phyloP scores from a whole-genome alignment of 2,797 vertebrate genomes.

The Centroberyx gerrardi region DNA sequence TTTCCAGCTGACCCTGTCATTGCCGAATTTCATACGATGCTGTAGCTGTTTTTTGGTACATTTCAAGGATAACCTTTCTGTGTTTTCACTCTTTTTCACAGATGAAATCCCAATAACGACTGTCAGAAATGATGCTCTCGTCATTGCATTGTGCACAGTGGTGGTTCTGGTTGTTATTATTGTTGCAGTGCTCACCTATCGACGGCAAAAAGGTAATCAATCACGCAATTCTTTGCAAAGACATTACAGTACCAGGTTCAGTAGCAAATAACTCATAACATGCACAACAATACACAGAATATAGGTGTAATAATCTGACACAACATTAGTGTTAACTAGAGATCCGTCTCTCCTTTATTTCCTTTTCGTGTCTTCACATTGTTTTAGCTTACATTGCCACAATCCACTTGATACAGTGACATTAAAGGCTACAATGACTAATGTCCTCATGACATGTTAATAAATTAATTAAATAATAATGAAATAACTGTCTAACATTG shows the following conservation, averaged over 20 bases:
- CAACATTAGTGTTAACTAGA: too few species aligned
- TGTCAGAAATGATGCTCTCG: not conserved
- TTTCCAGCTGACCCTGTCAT: too few species aligned
- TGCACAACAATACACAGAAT: not conserved
- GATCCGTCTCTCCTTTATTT: too few species aligned
- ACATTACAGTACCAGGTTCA: not conserved
- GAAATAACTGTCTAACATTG: too few species aligned
- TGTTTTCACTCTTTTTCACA: slow-evolving; percentile 51
- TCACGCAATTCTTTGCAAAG: not conserved
- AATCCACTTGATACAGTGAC: too few species aligned
- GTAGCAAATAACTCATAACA: not conserved
- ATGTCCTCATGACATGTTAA: too few species aligned
- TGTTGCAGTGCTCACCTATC: slow-evolving; percentile 22
- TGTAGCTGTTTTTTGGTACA: not conserved
- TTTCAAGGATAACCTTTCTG: not conserved
- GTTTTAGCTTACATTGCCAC: too few species aligned
- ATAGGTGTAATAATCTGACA: too few species aligned
- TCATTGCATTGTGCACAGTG: slow-evolving; percentile 22
- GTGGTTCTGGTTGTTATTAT: slow-evolving; percentile 11
- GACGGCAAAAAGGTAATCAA: slow-evolving; percentile 66
- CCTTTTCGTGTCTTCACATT: too few species aligned
- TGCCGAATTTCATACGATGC: not conserved
- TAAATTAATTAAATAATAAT: too few species aligned
- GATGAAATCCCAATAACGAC: slow-evolving; percentile 59
- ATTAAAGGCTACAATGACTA: too few species aligned